These are phyloP conservation scores for Labia minor DNA, from an alignment of 2,888 invertebrate genomes.

Conservation along the genomic window DNA sequence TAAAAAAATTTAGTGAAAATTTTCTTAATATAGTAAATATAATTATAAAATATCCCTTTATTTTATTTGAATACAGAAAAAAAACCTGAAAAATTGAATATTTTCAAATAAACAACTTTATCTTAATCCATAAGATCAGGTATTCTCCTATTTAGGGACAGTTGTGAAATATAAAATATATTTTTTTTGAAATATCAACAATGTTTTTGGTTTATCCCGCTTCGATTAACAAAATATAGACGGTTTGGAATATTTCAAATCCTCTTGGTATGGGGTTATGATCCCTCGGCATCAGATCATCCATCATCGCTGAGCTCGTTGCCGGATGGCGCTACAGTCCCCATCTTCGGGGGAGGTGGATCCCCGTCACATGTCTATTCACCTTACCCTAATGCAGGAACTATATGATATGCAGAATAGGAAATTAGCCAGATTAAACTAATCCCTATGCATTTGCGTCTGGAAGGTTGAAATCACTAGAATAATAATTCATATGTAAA, in stretches of 20 bases:
- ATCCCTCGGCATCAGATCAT: background rate
- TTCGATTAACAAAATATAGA: background rate
- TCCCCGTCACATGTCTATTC: background rate
- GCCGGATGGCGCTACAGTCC: conserved; percentile 1
- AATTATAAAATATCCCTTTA: too few species aligned
- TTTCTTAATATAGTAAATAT: too few species aligned
- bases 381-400: background rate
- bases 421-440: conserved; percentile 13
- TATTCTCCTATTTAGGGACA: too few species aligned
- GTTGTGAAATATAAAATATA: background rate
- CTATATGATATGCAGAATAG: conserved; percentile 13
- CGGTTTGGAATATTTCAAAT: background rate
- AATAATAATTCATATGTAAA: background rate
- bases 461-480: background rate
- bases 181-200: background rate
- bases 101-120: too few species aligned
- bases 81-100: too few species aligned
- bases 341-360: background rate
- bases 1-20: too few species aligned
- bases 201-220: background rate
- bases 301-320: background rate
- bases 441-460: conserved; percentile 2
- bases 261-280: background rate
- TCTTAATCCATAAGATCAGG: too few species aligned
- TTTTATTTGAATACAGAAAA: too few species aligned